phyloP scores from a whole-genome alignment of 1,140 invertebrate species.

The Trachymyrmex septentrionalis region DNA sequence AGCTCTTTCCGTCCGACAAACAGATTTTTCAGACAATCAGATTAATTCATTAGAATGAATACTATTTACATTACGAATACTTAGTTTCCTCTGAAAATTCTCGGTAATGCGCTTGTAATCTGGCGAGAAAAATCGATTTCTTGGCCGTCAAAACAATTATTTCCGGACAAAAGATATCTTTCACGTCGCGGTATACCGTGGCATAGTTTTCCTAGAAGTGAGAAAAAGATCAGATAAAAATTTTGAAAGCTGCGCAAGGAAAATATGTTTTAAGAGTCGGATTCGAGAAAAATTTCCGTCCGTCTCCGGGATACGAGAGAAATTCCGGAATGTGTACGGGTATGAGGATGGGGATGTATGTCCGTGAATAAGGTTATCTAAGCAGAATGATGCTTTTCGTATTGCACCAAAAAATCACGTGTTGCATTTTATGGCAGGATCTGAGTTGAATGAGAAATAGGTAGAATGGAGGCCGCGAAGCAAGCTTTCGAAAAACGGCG shows the following conservation, averaged over 20 bases:
- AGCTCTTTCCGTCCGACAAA: background rate
- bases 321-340: conserved; percentile 34
- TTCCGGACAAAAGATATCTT: conserved; percentile 9
- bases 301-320: conserved; percentile 15
- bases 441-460: conserved; percentile 49
- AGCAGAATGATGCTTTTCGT: conserved; percentile 45
- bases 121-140: conserved; percentile 26
- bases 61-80: background rate
- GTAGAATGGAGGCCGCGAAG: background rate
- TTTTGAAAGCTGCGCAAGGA: conserved; percentile 31
- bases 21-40: background rate
- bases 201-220: conserved; percentile 11
- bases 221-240: conserved; percentile 35
- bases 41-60: conserved; percentile 12
- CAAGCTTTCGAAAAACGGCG: background rate
- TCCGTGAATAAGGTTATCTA: conserved; percentile 48
- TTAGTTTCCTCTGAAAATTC: background rate
- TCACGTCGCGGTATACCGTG: background rate
- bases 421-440: conserved; percentile 52
- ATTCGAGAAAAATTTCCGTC: conserved; percentile 54
- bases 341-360: conserved; percentile 38
- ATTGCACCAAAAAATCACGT: conserved; percentile 38
- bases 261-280: conserved; percentile 48
- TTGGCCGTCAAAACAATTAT: conserved; percentile 39
- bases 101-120: conserved; percentile 23